These are phyloP conservation scores for Heterotilapia buettikoferi DNA, from an alignment of 2,113 vertebrate species.

Conservation along the genomic window DNA sequence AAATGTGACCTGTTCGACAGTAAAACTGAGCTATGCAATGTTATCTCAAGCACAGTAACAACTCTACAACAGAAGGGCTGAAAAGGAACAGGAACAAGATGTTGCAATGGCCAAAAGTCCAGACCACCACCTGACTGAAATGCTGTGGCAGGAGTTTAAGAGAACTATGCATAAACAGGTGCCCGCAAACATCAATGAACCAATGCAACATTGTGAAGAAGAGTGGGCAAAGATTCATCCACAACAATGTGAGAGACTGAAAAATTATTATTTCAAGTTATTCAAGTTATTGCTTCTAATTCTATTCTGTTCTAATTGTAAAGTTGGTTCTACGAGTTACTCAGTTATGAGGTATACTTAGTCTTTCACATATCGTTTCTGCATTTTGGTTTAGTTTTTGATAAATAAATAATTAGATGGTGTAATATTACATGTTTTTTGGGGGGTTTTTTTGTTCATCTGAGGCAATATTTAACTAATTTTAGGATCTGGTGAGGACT, in stretches of 20 bases:
- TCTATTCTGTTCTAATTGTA: neutral
- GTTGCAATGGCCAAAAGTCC: neutral
- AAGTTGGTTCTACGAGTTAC: neutral
- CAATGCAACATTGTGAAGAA: neutral
- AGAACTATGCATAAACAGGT: neutral
- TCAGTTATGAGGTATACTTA: neutral
- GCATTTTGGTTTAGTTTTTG: neutral
- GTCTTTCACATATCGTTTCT: neutral
- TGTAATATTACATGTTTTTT: neutral
- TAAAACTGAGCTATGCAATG: neutral
- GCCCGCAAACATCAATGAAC: neutral
- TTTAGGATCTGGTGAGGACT: neutral
- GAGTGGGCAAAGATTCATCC: neutral
- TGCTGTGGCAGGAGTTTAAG: neutral
- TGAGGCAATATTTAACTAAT: neutral
- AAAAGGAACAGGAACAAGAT: neutral
- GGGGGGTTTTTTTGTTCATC: neutral
- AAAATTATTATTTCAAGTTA: neutral
- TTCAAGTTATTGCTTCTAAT: neutral
- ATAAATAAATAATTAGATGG: neutral
- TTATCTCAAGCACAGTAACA: neutral
- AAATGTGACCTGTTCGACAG: neutral
- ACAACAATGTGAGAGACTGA: neutral
- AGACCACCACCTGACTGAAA: neutral
- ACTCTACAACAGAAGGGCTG: neutral